Conservation (phyloP, 2,113 vertebrate genomes). For the Sclerurus mexicanus region DNA sequence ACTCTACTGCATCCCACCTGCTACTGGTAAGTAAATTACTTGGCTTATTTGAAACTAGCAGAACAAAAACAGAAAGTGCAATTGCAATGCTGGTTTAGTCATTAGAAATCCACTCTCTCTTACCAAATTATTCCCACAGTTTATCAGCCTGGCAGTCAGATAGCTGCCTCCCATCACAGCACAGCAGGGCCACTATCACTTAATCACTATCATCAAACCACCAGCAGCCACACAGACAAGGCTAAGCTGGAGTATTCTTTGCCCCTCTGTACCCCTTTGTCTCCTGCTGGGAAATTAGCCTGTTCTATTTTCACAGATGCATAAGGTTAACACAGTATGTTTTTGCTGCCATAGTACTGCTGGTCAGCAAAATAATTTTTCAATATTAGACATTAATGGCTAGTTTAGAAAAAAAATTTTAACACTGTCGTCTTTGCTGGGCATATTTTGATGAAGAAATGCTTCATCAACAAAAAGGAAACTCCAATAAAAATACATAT, state of each 20-base stretch:
- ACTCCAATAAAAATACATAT: background rate
- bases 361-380: background rate
- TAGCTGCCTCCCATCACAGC: slow-evolving; percentile 35
- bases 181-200: slow-evolving; percentile 49
- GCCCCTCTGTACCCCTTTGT: slow-evolving; percentile 7
- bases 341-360: background rate
- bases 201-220: slow-evolving; percentile 56
- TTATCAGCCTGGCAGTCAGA: slow-evolving; percentile 22
- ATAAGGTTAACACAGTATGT: background rate
- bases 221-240: background rate
- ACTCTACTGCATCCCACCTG: background rate
- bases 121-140: background rate
- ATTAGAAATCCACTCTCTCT: slow-evolving; percentile 48
- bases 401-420: background rate
- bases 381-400: background rate
- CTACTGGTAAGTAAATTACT: slow-evolving; percentile 46
- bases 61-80: slow-evolving; percentile 48
- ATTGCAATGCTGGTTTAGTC: slow-evolving; percentile 29
- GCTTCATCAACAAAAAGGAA: background rate
- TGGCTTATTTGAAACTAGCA: slow-evolving; percentile 45
- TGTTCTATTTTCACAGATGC: slow-evolving; percentile 40
- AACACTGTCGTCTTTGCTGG: background rate
- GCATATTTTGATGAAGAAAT: background rate
- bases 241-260: slow-evolving; percentile 26
- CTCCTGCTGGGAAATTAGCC: slow-evolving; percentile 51